phyloP scores from a whole-genome alignment of 2,888 invertebrate genomes.

The Drosophila histrio region DNA sequence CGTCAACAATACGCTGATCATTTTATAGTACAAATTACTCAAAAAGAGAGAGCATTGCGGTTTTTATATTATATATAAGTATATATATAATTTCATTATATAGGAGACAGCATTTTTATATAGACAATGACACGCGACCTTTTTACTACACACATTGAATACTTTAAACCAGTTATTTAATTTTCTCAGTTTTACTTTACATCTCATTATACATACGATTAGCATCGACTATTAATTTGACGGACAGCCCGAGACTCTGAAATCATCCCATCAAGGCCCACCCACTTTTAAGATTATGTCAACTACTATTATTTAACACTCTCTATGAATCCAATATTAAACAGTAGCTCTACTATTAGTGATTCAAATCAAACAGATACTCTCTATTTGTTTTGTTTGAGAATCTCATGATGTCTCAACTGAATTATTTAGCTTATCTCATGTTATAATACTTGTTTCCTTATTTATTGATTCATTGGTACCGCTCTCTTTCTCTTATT shows the following conservation, averaged over 20 bases:
- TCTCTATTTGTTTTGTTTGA: neutral
- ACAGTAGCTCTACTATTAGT: neutral
- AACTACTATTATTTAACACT: neutral
- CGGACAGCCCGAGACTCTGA: constrained; percentile 1
- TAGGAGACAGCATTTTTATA: constrained; percentile 25
- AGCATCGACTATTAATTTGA: constrained; percentile 10
- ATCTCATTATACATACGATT: constrained; percentile 1
- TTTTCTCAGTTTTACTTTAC: neutral
- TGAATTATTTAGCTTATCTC: neutral
- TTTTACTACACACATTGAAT: constrained; percentile 10
- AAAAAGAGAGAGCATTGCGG: neutral
- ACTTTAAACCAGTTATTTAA: constrained; percentile 32
- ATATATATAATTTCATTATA: constrained; percentile 44
- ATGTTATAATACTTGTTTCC: neutral
- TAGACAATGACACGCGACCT: constrained; percentile 49
- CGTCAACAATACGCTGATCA: neutral
- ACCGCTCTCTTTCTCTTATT: neutral
- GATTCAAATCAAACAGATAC: neutral
- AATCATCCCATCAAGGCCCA: constrained; percentile 19
- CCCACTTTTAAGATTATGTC: neutral
- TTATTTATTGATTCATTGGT: too few species aligned
- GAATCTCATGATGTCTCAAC: neutral
- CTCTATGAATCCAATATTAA: neutral
- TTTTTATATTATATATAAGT: neutral
- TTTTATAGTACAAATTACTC: constrained; percentile 49